Percentiles rank a stretch among this genome's conserved stretches.
Evolutionary conservation across 2,113 vertebrate species (phyloP).

Genomic region (Pelvicachromis taeniatus): DNA sequence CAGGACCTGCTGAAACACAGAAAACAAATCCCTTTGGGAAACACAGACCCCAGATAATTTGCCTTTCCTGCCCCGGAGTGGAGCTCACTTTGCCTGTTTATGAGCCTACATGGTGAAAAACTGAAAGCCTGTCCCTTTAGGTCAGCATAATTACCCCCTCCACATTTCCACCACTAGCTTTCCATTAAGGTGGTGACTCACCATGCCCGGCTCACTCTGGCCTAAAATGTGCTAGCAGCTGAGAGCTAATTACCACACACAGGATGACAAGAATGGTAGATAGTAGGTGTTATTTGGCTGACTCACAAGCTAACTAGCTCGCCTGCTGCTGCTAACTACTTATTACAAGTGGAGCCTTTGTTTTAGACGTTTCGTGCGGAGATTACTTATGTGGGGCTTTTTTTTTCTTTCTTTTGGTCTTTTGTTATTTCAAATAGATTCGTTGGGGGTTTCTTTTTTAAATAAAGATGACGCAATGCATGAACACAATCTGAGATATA

Average conservation of each 20-base stretch:
- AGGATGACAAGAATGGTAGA: conserved; percentile 6
- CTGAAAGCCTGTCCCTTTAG: conserved; percentile 46
- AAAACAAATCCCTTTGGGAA: conserved; percentile 16
- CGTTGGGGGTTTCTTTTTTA: background rate
- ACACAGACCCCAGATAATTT: conserved; percentile 28
- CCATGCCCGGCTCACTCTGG: background rate
- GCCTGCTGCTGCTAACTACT: background rate
- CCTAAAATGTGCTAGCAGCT: conserved; percentile 36
- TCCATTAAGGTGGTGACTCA: conserved; percentile 63
- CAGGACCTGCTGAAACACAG: conserved; percentile 18
- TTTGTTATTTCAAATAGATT: background rate
- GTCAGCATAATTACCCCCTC: conserved; percentile 60
- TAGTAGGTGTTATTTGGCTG: conserved; percentile 21
- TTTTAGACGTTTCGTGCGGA: background rate
- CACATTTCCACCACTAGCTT: conserved; percentile 41
- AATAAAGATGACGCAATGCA: background rate
- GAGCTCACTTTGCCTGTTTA: conserved; percentile 26
- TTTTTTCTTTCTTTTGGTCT: background rate
- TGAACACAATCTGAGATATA: background rate
- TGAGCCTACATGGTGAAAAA: conserved; percentile 24
- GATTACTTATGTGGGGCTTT: background rate
- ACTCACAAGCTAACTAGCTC: conserved; percentile 12
- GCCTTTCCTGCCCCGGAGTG: conserved; percentile 19
- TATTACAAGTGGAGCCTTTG: background rate
- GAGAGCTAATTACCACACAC: conserved; percentile 46